phyloP scores from a whole-genome alignment of 2,797 vertebrate species.

The Bryconaethiops microstoma region DNA sequence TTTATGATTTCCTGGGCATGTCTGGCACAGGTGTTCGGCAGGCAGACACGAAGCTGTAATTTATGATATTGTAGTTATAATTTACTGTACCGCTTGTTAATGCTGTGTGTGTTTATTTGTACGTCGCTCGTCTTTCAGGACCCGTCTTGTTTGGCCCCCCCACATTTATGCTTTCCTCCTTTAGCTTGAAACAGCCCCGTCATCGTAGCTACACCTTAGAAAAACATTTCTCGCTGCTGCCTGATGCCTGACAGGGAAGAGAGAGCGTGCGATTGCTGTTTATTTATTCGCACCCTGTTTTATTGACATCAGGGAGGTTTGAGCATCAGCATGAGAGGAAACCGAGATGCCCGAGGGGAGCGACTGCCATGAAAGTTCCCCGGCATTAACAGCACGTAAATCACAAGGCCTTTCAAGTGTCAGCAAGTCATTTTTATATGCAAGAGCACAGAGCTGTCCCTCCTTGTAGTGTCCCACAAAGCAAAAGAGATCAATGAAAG shows the following conservation, averaged over 20 bases:
- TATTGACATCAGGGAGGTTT: slow-evolving; percentile 21
- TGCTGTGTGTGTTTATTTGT: neutral
- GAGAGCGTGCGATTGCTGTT: neutral
- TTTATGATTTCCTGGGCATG: neutral
- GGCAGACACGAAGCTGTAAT: neutral
- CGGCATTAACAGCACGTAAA: neutral
- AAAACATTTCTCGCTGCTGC: neutral
- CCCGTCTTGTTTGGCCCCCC: neutral
- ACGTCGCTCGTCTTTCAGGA: neutral
- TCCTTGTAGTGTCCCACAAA: neutral
- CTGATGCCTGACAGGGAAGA: neutral
- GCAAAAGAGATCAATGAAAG: neutral
- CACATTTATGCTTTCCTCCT: neutral
- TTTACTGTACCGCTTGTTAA: neutral
- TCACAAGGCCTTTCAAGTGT: neutral
- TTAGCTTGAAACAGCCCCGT: neutral
- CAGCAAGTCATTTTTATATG: slow-evolving; percentile 1
- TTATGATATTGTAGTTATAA: neutral
- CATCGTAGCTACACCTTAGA: neutral
- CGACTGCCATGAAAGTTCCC: neutral
- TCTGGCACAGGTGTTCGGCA: neutral
- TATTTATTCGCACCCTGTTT: neutral
- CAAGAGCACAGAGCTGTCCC: neutral
- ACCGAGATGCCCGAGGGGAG: neutral
- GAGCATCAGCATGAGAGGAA: neutral